Evolutionary conservation across 2,888 invertebrate genomes (phyloP).

Genomic region (Balanococcus diminutus): DNA sequence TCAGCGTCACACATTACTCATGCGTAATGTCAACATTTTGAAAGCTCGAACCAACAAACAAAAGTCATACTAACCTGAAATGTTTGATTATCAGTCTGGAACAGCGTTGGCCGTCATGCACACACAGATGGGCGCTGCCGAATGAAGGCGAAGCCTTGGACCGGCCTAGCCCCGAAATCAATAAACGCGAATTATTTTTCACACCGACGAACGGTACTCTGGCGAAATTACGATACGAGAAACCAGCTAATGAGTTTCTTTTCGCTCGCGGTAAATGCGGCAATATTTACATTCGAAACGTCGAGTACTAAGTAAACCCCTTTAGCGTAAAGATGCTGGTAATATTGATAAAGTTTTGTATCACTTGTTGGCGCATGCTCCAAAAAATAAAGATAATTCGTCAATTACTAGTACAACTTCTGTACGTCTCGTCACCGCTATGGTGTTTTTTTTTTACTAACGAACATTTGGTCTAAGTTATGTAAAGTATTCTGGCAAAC

Average conservation of each 20-base stretch:
- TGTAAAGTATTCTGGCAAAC: conserved; percentile 32
- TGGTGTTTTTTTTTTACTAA: background rate
- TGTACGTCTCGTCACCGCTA: background rate
- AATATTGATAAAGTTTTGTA: conserved; percentile 25
- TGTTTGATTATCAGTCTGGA: conserved; percentile 36
- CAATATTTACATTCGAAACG: conserved; percentile 11
- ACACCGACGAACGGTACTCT: background rate
- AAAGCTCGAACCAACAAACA: background rate
- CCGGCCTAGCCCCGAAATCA: background rate
- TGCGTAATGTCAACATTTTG: conserved; percentile 23
- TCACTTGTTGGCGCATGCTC: conserved; percentile 42
- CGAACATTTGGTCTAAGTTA: background rate
- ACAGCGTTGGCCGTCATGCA: conserved; percentile 12
- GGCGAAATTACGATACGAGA: background rate
- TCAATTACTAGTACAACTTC: conserved; percentile 7
- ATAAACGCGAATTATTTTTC: conserved; percentile 17
- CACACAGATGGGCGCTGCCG: background rate
- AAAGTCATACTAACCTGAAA: conserved; percentile 41
- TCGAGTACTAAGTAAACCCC: conserved; percentile 26
- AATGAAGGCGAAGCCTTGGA: background rate
- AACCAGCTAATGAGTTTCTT: background rate
- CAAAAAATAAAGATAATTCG: conserved; percentile 37
- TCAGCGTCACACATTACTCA: conserved; percentile 26
- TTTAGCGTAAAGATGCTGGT: background rate
- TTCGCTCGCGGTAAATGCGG: background rate